phyloP scores from a whole-genome alignment of 2,113 vertebrate genomes.

The Coryphaenoides rupestris region DNA sequence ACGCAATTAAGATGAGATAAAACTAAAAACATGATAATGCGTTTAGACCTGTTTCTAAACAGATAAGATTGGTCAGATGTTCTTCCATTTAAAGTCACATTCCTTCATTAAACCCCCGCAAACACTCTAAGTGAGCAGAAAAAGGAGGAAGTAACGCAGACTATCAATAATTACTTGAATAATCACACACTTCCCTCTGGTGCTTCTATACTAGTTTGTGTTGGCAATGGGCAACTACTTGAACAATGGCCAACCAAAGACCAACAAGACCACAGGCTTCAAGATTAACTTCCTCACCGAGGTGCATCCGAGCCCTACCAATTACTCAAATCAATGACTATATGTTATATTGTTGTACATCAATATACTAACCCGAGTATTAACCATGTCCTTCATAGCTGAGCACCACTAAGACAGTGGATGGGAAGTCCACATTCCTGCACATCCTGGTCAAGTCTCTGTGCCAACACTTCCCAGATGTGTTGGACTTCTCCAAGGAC shows the following conservation, averaged over 20 bases:
- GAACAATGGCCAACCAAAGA: conserved; percentile 93
- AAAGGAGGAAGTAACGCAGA: too few species aligned
- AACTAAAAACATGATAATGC: too few species aligned
- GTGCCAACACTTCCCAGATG: conserved; percentile 95
- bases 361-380: background rate
- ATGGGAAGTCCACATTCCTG: conserved; percentile 96
- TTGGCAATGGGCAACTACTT: conserved; percentile 98
- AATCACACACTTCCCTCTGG: conserved; percentile 1
- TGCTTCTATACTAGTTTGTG: conserved; percentile 80
- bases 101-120: too few species aligned
- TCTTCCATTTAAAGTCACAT: too few species aligned
- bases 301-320: conserved; percentile 63
- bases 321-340: background rate
- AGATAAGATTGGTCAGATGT: too few species aligned
- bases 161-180: too few species aligned
- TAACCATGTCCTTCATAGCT: conserved; percentile 70
- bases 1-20: too few species aligned
- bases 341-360: background rate
- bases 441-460: conserved; percentile 97
- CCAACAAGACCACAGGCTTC: conserved; percentile 90
- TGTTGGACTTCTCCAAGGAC: conserved; percentile 94
- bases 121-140: too few species aligned
- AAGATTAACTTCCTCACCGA: conserved; percentile 98
- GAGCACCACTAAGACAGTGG: conserved; percentile 94
- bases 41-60: too few species aligned